Evolutionary conservation across 2,797 vertebrate genomes (phyloP).

Genomic region (Mastacembelus armatus): DNA sequence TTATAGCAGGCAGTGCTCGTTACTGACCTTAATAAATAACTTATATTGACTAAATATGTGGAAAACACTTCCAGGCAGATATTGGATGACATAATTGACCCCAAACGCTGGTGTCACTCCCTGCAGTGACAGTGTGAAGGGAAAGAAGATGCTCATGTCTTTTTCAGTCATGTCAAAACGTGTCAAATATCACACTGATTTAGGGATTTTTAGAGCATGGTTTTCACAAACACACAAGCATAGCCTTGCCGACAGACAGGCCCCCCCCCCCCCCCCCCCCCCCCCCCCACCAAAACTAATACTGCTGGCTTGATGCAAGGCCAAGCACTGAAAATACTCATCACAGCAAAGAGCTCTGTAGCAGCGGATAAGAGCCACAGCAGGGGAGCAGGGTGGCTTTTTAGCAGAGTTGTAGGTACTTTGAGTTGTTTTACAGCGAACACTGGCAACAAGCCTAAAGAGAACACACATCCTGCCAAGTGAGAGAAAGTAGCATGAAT

Average conservation of each 20-base stretch:
- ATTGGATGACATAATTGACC: slow-evolving; percentile 44
- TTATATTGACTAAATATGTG: slow-evolving; percentile 23
- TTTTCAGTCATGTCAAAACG: slow-evolving; percentile 54
- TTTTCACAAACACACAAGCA: slow-evolving; percentile 42
- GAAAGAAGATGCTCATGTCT: slow-evolving; percentile 31
- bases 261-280: slow-evolving; percentile 50
- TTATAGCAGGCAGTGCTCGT: background rate
- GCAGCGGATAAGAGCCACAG: slow-evolving; percentile 46
- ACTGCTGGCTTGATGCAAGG: slow-evolving; percentile 45
- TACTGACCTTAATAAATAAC: slow-evolving; percentile 1
- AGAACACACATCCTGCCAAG: slow-evolving; percentile 50
- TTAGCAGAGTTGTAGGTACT: slow-evolving; percentile 51
- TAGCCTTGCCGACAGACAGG: slow-evolving; percentile 43
- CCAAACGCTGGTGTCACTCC: slow-evolving; percentile 32
- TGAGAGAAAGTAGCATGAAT: slow-evolving; percentile 51
- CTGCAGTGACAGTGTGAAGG: slow-evolving; percentile 32
- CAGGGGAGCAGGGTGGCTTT: slow-evolving; percentile 36
- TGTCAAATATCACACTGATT: slow-evolving; percentile 61
- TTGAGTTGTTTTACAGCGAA: slow-evolving; percentile 59
- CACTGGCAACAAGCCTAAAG: slow-evolving; percentile 56
- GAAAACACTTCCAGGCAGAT: slow-evolving; percentile 27
- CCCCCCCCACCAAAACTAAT: slow-evolving; percentile 44
- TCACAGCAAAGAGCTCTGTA: slow-evolving; percentile 30
- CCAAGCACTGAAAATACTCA: slow-evolving; percentile 57
- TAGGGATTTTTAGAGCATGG: slow-evolving; percentile 41